phyloP scores from a whole-genome alignment of 2,113 vertebrate species.

The Embiotoca jacksoni region DNA sequence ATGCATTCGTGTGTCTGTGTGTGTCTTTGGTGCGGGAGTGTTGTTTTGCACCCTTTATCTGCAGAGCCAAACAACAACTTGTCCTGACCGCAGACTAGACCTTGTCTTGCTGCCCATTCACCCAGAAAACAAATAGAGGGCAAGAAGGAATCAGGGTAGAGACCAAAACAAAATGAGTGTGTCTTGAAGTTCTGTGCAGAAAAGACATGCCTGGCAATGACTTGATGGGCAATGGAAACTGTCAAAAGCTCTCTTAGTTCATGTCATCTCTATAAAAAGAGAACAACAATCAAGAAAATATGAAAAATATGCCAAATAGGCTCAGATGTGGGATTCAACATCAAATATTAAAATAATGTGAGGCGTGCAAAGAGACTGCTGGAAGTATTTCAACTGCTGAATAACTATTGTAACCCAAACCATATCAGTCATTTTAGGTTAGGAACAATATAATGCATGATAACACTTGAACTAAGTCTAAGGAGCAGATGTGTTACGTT shows the following conservation, averaged over 20 bases:
- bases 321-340: slow-evolving; percentile 45
- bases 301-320: slow-evolving; percentile 49
- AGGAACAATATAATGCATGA: slow-evolving; percentile 35
- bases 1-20: slow-evolving; percentile 18
- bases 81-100: slow-evolving; percentile 55
- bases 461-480: slow-evolving; percentile 22
- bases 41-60: slow-evolving; percentile 41
- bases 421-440: slow-evolving; percentile 19
- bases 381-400: slow-evolving; percentile 31
- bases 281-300: slow-evolving; percentile 32
- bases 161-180: slow-evolving; percentile 39
- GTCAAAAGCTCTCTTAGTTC: slow-evolving; percentile 53
- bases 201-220: slow-evolving; percentile 35
- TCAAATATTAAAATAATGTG: slow-evolving; percentile 59
- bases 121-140: slow-evolving; percentile 68
- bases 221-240: slow-evolving; percentile 53
- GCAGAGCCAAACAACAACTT: slow-evolving; percentile 51
- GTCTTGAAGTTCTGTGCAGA: slow-evolving; percentile 24
- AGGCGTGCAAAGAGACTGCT: slow-evolving; percentile 22
- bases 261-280: slow-evolving; percentile 54
- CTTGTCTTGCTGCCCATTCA: slow-evolving; percentile 56
- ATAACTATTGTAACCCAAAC: slow-evolving; percentile 13
- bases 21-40: slow-evolving; percentile 16
- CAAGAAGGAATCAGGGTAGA: slow-evolving; percentile 28
- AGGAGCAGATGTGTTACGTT: neutral